Conservation (phyloP, 1,140 invertebrate genomes). For the Drosophila ercepeae region DNA sequence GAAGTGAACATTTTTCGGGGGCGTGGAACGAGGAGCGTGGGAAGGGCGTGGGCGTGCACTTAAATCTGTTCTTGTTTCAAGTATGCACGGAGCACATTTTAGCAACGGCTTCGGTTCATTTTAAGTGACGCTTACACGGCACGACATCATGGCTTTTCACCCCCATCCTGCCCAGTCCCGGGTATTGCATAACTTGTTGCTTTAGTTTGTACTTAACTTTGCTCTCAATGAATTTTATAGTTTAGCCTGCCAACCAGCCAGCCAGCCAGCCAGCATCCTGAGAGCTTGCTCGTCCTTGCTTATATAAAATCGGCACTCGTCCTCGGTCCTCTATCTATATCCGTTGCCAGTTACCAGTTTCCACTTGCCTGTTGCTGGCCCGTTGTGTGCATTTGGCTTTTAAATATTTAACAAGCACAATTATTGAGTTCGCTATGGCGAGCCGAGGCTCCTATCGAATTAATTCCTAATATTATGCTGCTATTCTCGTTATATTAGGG, state of each 20-base stretch:
- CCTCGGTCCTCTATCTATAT: neutral
- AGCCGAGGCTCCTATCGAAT: slow-evolving; percentile 40
- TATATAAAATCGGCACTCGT: slow-evolving; percentile 42
- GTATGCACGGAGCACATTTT: slow-evolving; percentile 66
- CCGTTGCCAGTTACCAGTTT: slow-evolving; percentile 24
- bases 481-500: slow-evolving; percentile 16
- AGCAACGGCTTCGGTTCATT: slow-evolving; percentile 60
- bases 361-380: slow-evolving; percentile 33
- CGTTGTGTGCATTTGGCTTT: slow-evolving; percentile 55
- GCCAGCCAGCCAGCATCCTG: neutral
- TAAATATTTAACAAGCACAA: slow-evolving; percentile 73
- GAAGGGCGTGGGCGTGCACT: slow-evolving; percentile 53
- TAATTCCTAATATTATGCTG: slow-evolving; percentile 54
- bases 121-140: slow-evolving; percentile 77
- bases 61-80: slow-evolving; percentile 77
- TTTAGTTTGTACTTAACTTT: slow-evolving; percentile 68
- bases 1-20: slow-evolving; percentile 14
- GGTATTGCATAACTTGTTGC: slow-evolving; percentile 66
- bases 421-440: slow-evolving; percentile 63
- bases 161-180: neutral
- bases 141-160: slow-evolving; percentile 44
- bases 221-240: slow-evolving; percentile 82
- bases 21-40: neutral
- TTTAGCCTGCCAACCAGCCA: slow-evolving; percentile 52
- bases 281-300: slow-evolving; percentile 27